Percentiles rank a stretch among this genome's conserved stretches.
phyloP scores from a whole-genome alignment of 2,113 vertebrate genomes.

The Rhagologus leucostigma region DNA sequence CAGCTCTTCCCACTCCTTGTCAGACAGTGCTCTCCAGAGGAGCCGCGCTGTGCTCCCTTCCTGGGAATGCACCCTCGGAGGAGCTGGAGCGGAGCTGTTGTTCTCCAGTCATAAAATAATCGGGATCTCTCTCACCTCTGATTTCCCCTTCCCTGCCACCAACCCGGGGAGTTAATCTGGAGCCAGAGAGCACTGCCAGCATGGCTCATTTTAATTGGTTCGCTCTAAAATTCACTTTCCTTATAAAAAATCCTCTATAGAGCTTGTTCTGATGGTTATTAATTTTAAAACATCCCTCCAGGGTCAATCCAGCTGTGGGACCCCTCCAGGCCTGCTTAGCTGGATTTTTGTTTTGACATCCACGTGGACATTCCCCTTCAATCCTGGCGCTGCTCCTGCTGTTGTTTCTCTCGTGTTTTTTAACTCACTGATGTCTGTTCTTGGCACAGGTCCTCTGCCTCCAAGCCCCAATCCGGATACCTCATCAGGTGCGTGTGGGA shows the following conservation, averaged over 20 bases:
- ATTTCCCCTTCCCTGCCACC: neutral
- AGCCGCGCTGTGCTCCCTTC: neutral
- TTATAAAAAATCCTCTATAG: neutral
- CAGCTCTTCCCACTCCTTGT: neutral
- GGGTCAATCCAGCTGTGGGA: neutral
- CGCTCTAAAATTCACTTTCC: neutral
- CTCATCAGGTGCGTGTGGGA: constrained; percentile 75
- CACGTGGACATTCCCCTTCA: rapidly evolving
- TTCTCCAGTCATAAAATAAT: neutral
- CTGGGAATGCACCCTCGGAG: neutral
- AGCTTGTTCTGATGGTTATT: neutral
- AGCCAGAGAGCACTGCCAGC: neutral
- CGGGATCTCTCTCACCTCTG: neutral
- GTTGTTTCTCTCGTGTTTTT: neutral
- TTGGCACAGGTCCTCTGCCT: constrained; percentile 40
- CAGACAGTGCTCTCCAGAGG: neutral
- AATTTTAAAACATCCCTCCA: neutral
- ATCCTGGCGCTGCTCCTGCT: neutral
- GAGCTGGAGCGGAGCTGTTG: neutral
- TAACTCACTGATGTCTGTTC: neutral
- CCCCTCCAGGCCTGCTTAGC: neutral
- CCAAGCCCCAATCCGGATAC: constrained; percentile 68
- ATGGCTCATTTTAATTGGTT: neutral
- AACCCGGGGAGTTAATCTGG: neutral
- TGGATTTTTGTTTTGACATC: neutral